These are phyloP conservation scores for Melanocharis versteri DNA, from an alignment of 2,113 vertebrate genomes.

Conservation along the genomic window DNA sequence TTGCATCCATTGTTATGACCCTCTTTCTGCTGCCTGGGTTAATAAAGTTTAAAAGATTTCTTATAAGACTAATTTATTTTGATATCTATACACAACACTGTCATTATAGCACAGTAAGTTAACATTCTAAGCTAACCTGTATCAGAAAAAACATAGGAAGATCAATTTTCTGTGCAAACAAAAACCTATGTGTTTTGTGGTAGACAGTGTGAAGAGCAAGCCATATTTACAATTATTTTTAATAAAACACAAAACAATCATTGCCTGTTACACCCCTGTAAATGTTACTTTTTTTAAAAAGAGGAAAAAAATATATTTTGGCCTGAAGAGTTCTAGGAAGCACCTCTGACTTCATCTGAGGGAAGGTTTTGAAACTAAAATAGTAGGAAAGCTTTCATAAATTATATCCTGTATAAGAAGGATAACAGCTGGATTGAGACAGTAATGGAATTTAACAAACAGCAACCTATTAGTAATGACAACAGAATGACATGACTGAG, in stretches of 20 bases:
- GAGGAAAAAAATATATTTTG: fast-evolving
- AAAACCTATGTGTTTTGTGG: not conserved
- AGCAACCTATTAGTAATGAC: not conserved
- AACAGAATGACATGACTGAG: not conserved
- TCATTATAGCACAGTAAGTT: not conserved
- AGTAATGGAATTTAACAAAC: not conserved
- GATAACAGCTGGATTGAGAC: not conserved
- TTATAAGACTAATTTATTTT: not conserved
- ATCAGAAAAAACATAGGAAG: not conserved
- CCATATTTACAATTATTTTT: not conserved
- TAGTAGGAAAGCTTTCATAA: not conserved
- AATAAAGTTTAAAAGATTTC: not conserved
- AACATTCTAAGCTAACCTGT: not conserved
- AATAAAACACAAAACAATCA: not conserved
- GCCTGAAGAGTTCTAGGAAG: not conserved
- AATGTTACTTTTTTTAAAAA: not conserved
- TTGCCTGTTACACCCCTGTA: not conserved
- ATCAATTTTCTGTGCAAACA: not conserved
- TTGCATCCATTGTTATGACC: not conserved
- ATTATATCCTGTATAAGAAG: not conserved
- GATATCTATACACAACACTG: not conserved
- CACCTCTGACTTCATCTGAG: not conserved
- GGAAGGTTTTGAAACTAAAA: not conserved
- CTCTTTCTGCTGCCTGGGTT: not conserved
- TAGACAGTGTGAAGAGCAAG: not conserved